Percentiles rank a stretch among this genome's conserved stretches.
Evolutionary conservation across 2,888 invertebrate species (phyloP).

Genomic region (Oligia latruncula): DNA sequence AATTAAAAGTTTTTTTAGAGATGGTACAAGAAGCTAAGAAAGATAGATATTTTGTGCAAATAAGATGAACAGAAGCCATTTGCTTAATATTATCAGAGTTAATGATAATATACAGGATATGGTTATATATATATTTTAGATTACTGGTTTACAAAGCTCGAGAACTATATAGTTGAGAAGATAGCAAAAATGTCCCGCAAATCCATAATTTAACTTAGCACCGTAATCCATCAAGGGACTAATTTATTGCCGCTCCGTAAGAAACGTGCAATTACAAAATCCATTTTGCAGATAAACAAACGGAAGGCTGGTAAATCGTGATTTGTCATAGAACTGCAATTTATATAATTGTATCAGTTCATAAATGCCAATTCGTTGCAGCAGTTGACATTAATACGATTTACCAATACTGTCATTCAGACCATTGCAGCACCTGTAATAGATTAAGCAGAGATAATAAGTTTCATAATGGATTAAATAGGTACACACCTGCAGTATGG

Average conservation of each 20-base stretch:
- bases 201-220: background rate
- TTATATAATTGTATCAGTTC: constrained; percentile 63
- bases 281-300: constrained; percentile 47
- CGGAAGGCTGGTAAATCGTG: constrained; percentile 58
- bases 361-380: constrained; percentile 63
- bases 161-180: background rate
- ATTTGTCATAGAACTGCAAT: constrained; percentile 61
- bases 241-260: constrained; percentile 28
- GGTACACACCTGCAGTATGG: constrained; percentile 51
- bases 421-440: constrained; percentile 60
- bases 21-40: constrained; percentile 8
- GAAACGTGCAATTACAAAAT: constrained; percentile 48
- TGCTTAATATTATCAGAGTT: constrained; percentile 6
- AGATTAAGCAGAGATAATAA: constrained; percentile 49
- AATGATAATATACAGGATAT: constrained; percentile 16
- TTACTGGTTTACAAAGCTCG: background rate
- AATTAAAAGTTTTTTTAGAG: constrained; percentile 33
- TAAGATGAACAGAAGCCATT: constrained; percentile 40
- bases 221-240: background rate
- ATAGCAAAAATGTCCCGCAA: background rate
- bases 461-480: constrained; percentile 53
- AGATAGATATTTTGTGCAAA: constrained; percentile 32
- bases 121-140: background rate
- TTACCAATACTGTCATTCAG: constrained; percentile 58
- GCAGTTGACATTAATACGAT: constrained; percentile 64